phyloP scores from a whole-genome alignment of 2,888 invertebrate species.

The Exephanes ischioxanthus region DNA sequence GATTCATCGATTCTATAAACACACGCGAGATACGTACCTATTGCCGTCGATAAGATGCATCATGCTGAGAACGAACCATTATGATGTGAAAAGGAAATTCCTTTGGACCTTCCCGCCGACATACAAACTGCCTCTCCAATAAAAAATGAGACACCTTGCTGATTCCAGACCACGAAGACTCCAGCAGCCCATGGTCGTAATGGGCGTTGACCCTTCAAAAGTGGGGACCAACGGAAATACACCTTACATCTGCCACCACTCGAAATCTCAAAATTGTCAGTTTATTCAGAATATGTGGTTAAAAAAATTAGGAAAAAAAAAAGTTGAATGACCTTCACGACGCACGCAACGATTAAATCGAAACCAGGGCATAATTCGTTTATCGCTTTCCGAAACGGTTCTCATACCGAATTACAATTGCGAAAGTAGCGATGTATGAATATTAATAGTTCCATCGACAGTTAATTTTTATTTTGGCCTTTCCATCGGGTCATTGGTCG shows the following conservation, averaged over 20 bases:
- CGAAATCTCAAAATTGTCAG: too few relatives aligned
- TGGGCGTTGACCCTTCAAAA: background rate
- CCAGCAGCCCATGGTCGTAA: too few relatives aligned
- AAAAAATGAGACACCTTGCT: background rate
- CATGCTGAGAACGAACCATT: constrained; percentile 16
- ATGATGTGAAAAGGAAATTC: background rate
- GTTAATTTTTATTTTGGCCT: background rate
- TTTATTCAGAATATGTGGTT: too few relatives aligned
- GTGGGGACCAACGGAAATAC: background rate
- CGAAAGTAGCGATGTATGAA: background rate
- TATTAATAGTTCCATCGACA: background rate
- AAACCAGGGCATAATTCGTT: background rate
- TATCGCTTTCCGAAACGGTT: background rate
- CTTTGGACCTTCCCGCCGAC: background rate
- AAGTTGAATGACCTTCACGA: too few relatives aligned
- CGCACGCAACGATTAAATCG: background rate
- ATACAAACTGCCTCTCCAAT: background rate
- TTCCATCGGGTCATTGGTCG: background rate
- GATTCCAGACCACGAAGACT: background rate
- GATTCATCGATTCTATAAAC: constrained; percentile 46
- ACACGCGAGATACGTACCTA: background rate
- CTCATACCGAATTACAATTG: background rate
- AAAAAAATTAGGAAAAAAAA: background rate
- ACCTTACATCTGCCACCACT: too few relatives aligned
- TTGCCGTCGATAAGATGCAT: constrained; percentile 9